These are phyloP conservation scores for Doris montereyensis DNA, from an alignment of 2,888 invertebrate species.

Conservation along the genomic window DNA sequence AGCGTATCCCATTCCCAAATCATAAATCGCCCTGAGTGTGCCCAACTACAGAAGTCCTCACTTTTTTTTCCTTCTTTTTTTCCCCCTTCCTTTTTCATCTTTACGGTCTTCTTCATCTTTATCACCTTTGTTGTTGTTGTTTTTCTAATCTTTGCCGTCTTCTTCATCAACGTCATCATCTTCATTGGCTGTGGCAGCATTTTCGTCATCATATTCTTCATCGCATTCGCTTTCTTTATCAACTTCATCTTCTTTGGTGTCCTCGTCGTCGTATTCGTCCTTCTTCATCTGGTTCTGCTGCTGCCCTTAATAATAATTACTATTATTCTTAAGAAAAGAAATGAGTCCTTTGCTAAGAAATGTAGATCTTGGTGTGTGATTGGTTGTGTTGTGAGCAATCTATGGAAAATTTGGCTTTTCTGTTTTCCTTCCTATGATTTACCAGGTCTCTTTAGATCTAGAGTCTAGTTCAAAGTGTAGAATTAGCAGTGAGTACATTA, in stretches of 20 bases:
- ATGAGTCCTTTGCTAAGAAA: too few relatives aligned
- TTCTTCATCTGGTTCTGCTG: too few relatives aligned
- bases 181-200: slow-evolving; percentile 23
- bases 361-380: too few relatives aligned
- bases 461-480: slow-evolving; percentile 54
- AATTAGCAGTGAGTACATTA: too few relatives aligned
- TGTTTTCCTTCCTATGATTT: too few relatives aligned
- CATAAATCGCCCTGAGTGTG: too few relatives aligned
- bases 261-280: slow-evolving; percentile 27
- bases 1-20: neutral
- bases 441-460: slow-evolving; percentile 45
- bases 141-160: neutral
- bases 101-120: neutral
- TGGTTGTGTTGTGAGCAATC: too few relatives aligned
- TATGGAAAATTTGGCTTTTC: too few relatives aligned
- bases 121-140: neutral
- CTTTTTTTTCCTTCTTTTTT: neutral
- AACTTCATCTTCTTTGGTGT: slow-evolving; percentile 32
- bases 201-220: slow-evolving; percentile 42
- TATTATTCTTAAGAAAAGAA: too few relatives aligned
- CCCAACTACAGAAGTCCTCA: neutral
- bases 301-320: too few relatives aligned
- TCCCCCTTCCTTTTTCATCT: neutral
- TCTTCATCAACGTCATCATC: slow-evolving; percentile 9
- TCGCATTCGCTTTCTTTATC: slow-evolving; percentile 41